Evolutionary conservation across 2,888 invertebrate genomes (phyloP).

Genomic region (Rhagonycha fulva): DNA sequence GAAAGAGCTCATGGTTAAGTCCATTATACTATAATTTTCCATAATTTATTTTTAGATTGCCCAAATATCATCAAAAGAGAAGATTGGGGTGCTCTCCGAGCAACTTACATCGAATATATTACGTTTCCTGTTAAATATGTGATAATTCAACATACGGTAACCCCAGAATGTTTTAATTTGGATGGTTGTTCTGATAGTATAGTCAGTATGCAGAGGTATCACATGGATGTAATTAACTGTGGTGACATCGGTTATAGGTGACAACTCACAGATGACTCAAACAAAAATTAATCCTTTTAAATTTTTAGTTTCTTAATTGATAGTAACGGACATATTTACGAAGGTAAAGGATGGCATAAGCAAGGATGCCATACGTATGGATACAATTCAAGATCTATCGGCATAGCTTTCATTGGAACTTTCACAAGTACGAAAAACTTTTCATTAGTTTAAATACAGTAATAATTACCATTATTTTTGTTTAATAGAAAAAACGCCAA

Average conservation of each 20-base stretch:
- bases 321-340: conserved; percentile 64
- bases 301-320: conserved; percentile 62
- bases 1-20: too few species aligned
- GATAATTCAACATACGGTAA: conserved; percentile 63
- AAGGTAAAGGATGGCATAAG: conserved; percentile 63
- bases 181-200: conserved; percentile 53
- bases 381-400: conserved; percentile 60
- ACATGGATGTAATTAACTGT: conserved; percentile 57
- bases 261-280: conserved; percentile 28
- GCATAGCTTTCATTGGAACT: conserved; percentile 63
- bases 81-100: conserved; percentile 63
- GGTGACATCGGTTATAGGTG: conserved; percentile 66
- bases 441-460: neutral
- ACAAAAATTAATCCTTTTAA: neutral
- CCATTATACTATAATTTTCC: too few species aligned
- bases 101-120: conserved; percentile 58
- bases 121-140: conserved; percentile 58
- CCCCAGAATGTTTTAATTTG: conserved; percentile 55
- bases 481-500: conserved; percentile 53
- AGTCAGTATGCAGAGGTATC: conserved; percentile 58
- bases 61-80: conserved; percentile 60
- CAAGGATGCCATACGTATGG: conserved; percentile 62
- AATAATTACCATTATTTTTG: neutral
- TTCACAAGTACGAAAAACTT: conserved; percentile 55
- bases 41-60: conserved; percentile 44